These are phyloP conservation scores for Spinibarbus caldwelli DNA, from an alignment of 2,797 vertebrate species.

Conservation along the genomic window DNA sequence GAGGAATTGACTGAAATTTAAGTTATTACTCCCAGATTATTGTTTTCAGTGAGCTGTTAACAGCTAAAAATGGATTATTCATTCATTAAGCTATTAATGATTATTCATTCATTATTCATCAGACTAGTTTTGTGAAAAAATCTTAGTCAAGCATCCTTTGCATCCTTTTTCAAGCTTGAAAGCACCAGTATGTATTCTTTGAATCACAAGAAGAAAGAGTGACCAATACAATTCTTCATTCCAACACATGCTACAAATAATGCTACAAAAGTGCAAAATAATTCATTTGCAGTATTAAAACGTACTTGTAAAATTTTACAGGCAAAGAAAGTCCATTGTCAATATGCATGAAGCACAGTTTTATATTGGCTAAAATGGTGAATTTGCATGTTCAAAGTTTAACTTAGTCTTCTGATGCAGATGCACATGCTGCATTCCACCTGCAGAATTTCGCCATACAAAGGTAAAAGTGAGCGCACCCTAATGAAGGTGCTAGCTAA, in stretches of 20 bases:
- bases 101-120: too few species aligned
- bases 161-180: background rate
- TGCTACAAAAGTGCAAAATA: background rate
- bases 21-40: background rate
- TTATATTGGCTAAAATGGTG: background rate
- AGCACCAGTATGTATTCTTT: too few species aligned
- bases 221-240: background rate
- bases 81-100: background rate
- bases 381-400: background rate
- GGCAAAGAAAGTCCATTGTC: background rate
- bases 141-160: background rate
- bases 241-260: background rate
- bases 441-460: background rate
- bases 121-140: background rate
- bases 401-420: background rate
- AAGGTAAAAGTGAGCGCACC: background rate
- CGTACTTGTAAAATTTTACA: background rate
- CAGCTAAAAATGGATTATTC: background rate
- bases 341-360: background rate
- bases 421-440: background rate
- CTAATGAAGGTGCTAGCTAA: background rate
- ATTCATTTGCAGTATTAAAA: background rate
- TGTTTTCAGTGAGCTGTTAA: slow-evolving; percentile 1
- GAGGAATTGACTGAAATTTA: background rate
- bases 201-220: background rate